phyloP scores from a whole-genome alignment of 30 jellyfish, hydroid and myxozoan genomes.

The Euphysa ruthae region DNA sequence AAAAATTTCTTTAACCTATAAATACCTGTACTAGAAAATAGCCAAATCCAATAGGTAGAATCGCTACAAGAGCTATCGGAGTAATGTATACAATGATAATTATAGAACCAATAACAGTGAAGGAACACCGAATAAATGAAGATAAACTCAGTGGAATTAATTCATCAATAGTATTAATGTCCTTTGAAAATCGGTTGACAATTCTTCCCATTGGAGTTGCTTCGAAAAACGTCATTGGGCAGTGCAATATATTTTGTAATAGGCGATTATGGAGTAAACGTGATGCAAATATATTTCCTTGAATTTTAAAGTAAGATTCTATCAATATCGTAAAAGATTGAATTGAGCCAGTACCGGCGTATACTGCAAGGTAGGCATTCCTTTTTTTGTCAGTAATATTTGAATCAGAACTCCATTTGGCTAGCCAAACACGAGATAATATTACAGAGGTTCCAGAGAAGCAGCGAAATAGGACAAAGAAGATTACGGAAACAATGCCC shows the following conservation, averaged over 20 bases:
- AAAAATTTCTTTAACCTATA: too few relatives aligned
- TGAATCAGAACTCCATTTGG: constrained; percentile 59
- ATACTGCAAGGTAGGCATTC: constrained; percentile 50
- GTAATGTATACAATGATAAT: constrained; percentile 67
- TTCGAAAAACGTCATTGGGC: constrained; percentile 92
- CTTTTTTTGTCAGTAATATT: constrained; percentile 34
- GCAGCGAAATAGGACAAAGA: too few relatives aligned
- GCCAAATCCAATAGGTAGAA: constrained; percentile 51
- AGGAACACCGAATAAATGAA: constrained; percentile 34
- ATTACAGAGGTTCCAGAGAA: too few relatives aligned
- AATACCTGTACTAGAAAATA: constrained; percentile 87
- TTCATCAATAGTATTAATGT: constrained; percentile 68
- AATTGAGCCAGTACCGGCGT: constrained; percentile 69
- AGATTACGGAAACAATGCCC: too few relatives aligned
- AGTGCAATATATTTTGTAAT: constrained; percentile 42
- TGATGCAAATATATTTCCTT: constrained; percentile 66
- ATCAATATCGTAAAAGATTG: constrained; percentile 39
- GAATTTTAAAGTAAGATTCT: constrained; percentile 20
- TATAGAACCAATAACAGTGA: constrained; percentile 59
- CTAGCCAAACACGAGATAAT: constrained; percentile 94
- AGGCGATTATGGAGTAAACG: constrained; percentile 49
- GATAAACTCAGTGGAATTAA: constrained; percentile 43
- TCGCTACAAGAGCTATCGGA: constrained; percentile 58
- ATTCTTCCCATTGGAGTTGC: constrained; percentile 96
- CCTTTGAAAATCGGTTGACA: constrained; percentile 80